Conservation (phyloP, 2,113 vertebrate genomes). For the Donacobius atricapilla region DNA sequence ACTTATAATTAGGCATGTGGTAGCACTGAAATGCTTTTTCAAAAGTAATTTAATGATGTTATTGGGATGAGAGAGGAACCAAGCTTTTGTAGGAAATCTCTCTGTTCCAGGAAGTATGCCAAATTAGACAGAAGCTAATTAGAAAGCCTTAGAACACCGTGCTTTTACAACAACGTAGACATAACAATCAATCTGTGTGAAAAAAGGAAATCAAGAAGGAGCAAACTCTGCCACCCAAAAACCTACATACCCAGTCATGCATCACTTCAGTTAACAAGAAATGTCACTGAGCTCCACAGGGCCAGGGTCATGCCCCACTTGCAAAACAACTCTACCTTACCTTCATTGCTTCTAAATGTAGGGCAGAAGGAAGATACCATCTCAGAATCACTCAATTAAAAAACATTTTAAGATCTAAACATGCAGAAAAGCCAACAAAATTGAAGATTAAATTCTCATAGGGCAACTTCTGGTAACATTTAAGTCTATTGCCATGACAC, state of each 20-base stretch:
- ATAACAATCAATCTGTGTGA: not conserved
- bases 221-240: not conserved
- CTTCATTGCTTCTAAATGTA: not conserved
- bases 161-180: not conserved
- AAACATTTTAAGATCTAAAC: not conserved
- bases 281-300: not conserved
- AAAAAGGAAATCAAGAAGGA: not conserved
- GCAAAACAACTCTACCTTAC: not conserved
- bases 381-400: not conserved
- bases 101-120: not conserved
- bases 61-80: not conserved
- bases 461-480: not conserved
- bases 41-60: not conserved
- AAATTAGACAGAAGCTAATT: not conserved
- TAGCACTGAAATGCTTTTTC: not conserved
- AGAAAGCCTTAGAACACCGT: not conserved
- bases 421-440: not conserved
- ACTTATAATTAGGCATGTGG: not conserved
- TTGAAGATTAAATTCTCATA: not conserved
- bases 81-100: not conserved
- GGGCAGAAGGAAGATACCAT: not conserved
- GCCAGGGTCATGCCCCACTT: not conserved
- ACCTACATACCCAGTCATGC: not conserved
- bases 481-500: not conserved
- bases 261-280: not conserved